Conservation (phyloP, 2,113 vertebrate species). For the Ictidomys tridecemlineatus region DNA sequence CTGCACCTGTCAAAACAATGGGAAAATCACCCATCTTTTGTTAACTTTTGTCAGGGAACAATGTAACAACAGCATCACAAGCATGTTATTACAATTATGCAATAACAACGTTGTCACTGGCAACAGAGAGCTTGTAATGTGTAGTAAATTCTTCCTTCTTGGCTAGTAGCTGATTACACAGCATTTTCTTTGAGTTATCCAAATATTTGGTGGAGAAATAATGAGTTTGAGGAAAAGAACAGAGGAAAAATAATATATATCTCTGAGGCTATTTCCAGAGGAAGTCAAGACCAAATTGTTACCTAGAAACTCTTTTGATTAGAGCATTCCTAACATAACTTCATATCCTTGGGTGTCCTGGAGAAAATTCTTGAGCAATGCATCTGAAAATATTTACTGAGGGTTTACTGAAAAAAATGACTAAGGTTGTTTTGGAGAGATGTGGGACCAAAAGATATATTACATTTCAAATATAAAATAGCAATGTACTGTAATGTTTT, state of each 20-base stretch:
- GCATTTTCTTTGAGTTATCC: neutral
- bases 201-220: neutral
- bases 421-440: conserved; percentile 45
- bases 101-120: neutral
- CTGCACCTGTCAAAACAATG: neutral
- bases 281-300: conserved; percentile 10
- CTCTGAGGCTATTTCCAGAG: neutral
- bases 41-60: neutral
- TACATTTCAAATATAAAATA: conserved; percentile 76
- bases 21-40: neutral
- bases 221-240: neutral
- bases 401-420: neutral
- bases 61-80: neutral
- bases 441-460: conserved; percentile 68
- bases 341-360: neutral
- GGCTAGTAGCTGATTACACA: neutral
- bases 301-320: neutral
- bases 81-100: neutral
- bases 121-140: neutral
- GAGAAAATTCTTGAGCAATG: conserved; percentile 5
- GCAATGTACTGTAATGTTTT: conserved; percentile 77
- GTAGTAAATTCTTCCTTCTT: neutral
- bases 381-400: conserved; percentile 49
- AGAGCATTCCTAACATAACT: neutral
- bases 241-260: neutral